Evolutionary conservation across 2,113 vertebrate genomes (phyloP).

Genomic region (Elaphurus davidianus): DNA sequence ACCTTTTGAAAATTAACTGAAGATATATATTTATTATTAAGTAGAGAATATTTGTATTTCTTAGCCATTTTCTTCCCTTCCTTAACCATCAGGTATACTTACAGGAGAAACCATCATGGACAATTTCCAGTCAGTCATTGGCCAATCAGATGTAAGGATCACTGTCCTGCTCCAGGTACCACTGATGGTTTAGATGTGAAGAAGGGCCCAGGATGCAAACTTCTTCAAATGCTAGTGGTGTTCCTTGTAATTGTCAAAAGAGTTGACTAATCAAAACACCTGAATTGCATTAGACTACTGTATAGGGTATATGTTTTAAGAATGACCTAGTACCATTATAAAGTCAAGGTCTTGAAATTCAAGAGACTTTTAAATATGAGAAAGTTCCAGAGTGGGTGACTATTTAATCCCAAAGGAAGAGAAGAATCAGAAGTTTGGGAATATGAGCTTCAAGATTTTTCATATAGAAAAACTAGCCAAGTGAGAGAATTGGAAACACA

Average conservation of each 20-base stretch:
- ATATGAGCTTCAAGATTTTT: not conserved
- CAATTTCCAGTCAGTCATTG: not conserved
- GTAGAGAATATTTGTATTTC: not conserved
- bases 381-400: not conserved
- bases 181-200: not conserved
- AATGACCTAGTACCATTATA: fast-evolving
- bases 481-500: not conserved
- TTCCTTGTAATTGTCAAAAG: not conserved
- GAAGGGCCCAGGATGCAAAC: not conserved
- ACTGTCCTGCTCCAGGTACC: not conserved
- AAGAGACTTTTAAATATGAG: not conserved
- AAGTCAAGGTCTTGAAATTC: not conserved
- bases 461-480: not conserved
- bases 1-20: slow-evolving; percentile 4
- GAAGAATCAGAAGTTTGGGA: not conserved
- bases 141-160: not conserved
- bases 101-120: not conserved
- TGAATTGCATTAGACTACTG: fast-evolving
- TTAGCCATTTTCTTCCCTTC: not conserved
- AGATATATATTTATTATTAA: not conserved
- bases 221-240: not conserved
- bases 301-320: not conserved
- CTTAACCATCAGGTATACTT: not conserved
- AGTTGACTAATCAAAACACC: not conserved
- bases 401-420: not conserved